Evolutionary conservation across 2,888 invertebrate genomes (phyloP).

Genomic region (Erebia palarica): DNA sequence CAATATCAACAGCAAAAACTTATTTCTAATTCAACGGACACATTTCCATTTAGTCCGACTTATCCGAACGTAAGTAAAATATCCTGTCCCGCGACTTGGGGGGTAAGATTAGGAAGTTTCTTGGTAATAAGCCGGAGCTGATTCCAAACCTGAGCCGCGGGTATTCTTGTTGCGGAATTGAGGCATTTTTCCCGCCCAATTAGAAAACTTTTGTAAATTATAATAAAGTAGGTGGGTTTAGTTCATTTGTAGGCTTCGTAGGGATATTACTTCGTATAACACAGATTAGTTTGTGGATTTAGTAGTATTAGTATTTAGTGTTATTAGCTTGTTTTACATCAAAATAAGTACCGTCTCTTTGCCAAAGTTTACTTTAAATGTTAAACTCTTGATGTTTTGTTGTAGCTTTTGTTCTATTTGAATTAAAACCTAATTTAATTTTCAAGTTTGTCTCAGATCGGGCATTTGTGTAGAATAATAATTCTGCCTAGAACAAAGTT

Average conservation of each 20-base stretch:
- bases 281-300: not conserved
- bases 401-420: not conserved
- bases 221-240: slow-evolving; percentile 2
- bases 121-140: slow-evolving; percentile 58
- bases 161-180: slow-evolving; percentile 45
- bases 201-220: slow-evolving; percentile 23
- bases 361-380: not conserved
- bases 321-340: not conserved
- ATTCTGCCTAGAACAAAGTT: no score
- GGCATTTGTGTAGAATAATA: no score
- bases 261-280: not conserved
- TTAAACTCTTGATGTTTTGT: not conserved
- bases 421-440: not conserved
- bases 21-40: slow-evolving; percentile 42
- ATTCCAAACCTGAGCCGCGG: slow-evolving; percentile 55
- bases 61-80: slow-evolving; percentile 55
- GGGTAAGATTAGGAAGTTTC: slow-evolving; percentile 63
- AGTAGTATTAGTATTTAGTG: not conserved
- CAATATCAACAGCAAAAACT: slow-evolving; percentile 10
- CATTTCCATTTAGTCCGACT: slow-evolving; percentile 47
- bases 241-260: slow-evolving; percentile 5
- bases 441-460: no score
- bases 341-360: not conserved
- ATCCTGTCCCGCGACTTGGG: slow-evolving; percentile 59
- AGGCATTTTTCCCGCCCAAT: slow-evolving; percentile 29